These are phyloP conservation scores for Acleris sparsana DNA, from an alignment of 2,888 invertebrate genomes.

Conservation along the genomic window DNA sequence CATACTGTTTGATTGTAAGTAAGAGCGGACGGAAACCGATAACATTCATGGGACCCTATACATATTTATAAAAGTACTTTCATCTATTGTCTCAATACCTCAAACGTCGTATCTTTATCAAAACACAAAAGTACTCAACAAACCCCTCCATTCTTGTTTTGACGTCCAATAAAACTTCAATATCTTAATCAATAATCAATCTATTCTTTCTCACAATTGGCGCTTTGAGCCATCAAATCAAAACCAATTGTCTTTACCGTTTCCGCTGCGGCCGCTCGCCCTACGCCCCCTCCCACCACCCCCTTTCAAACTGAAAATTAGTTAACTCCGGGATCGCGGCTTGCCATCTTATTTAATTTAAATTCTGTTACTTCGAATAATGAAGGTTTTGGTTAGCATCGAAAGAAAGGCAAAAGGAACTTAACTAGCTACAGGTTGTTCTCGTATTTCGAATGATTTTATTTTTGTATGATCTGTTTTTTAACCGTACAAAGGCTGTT, in stretches of 20 bases:
- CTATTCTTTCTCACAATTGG: neutral
- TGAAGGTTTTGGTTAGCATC: slow-evolving; percentile 11
- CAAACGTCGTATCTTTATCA: too few species aligned
- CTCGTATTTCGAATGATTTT: too few species aligned
- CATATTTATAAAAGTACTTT: too few species aligned
- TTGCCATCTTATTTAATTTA: slow-evolving; percentile 39
- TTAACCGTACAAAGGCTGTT: too few species aligned
- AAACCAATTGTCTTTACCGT: slow-evolving; percentile 3
- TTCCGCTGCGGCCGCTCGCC: neutral
- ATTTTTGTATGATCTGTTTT: too few species aligned
- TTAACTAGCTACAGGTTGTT: neutral
- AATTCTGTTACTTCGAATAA: slow-evolving; percentile 26
- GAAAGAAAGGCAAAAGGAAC: neutral
- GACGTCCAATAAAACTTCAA: too few species aligned
- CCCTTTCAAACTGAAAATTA: slow-evolving; percentile 42
- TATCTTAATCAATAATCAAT: slow-evolving; percentile 1
- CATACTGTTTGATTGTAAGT: too few species aligned
- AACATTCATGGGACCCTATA: too few species aligned
- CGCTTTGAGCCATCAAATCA: neutral
- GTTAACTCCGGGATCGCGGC: slow-evolving; percentile 38
- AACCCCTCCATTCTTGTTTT: too few species aligned
- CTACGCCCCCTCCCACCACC: slow-evolving; percentile 21
- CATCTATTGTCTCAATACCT: too few species aligned
- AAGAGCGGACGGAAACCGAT: too few species aligned
- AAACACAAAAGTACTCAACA: too few species aligned